These are phyloP conservation scores for Macrotus californicus DNA, from an alignment of 2,113 vertebrate species.

Conservation along the genomic window DNA sequence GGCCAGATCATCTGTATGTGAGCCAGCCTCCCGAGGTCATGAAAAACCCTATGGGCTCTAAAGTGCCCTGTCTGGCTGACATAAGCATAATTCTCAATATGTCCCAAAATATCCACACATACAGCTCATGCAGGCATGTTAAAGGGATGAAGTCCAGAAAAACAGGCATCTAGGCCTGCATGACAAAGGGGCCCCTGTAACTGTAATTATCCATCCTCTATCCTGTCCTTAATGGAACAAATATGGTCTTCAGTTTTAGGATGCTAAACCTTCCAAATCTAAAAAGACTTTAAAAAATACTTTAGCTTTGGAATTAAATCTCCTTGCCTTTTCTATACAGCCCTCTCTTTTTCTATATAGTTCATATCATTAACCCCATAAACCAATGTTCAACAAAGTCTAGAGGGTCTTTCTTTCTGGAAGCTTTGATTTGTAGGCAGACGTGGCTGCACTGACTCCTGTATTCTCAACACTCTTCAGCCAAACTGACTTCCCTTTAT, in stretches of 20 bases:
- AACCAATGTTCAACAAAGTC: conserved; percentile 2
- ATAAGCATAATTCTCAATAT: neutral
- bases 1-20: neutral
- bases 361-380: conserved; percentile 37
- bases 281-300: neutral
- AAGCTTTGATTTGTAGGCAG: neutral
- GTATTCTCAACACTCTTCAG: neutral
- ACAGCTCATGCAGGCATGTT: neutral
- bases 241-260: conserved; percentile 13
- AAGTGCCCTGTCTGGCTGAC: neutral
- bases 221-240: neutral
- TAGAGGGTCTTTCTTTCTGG: neutral
- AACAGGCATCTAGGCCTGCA: neutral
- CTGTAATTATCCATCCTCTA: neutral
- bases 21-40: neutral
- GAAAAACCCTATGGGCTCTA: neutral
- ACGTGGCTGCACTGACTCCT: neutral
- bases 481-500: neutral
- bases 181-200: neutral
- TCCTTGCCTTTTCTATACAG: neutral
- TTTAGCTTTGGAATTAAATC: conserved; percentile 37
- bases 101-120: neutral
- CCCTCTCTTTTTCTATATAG: neutral
- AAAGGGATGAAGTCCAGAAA: neutral
- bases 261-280: conserved; percentile 9